These are phyloP conservation scores for Parotocinclus haroldoi DNA, from an alignment of 2,797 vertebrate genomes.

Conservation along the genomic window DNA sequence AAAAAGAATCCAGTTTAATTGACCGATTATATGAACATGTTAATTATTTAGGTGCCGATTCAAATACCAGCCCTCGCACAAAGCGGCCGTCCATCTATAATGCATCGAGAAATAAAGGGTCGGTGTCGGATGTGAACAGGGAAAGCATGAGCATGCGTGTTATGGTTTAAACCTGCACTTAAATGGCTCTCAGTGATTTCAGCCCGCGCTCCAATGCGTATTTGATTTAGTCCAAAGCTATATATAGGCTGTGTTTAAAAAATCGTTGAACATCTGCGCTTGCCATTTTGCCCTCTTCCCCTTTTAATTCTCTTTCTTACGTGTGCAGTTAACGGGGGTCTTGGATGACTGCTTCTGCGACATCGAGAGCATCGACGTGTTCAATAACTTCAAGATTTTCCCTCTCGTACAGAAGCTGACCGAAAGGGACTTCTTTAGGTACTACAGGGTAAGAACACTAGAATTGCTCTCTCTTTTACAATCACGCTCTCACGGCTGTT, in stretches of 20 bases:
- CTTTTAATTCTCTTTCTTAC: background rate
- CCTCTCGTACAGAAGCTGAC: constrained; percentile 86
- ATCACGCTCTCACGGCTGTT: background rate
- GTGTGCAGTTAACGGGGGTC: constrained; percentile 81
- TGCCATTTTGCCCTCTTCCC: too few species aligned
- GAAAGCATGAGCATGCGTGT: constrained; percentile 2
- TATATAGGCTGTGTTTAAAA: background rate
- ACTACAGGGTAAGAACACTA: constrained; percentile 82
- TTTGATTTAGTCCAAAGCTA: too few species aligned
- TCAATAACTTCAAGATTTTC: constrained; percentile 94
- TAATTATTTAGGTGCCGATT: constrained; percentile 44
- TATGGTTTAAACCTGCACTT: background rate
- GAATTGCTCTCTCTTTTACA: background rate
- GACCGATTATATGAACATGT: constrained; percentile 30
- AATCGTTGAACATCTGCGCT: too few species aligned
- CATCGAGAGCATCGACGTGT: constrained; percentile 92
- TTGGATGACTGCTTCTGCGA: constrained; percentile 96
- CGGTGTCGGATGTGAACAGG: constrained; percentile 17
- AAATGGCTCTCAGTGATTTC: background rate
- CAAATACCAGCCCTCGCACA: constrained; percentile 25
- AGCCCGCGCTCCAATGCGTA: too few species aligned
- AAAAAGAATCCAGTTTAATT: background rate
- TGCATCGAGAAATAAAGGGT: constrained; percentile 22
- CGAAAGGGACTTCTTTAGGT: constrained; percentile 92
- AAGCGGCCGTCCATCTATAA: constrained; percentile 35